Conservation (phyloP, 2,888 invertebrate species). For the Nezara viridula region DNA sequence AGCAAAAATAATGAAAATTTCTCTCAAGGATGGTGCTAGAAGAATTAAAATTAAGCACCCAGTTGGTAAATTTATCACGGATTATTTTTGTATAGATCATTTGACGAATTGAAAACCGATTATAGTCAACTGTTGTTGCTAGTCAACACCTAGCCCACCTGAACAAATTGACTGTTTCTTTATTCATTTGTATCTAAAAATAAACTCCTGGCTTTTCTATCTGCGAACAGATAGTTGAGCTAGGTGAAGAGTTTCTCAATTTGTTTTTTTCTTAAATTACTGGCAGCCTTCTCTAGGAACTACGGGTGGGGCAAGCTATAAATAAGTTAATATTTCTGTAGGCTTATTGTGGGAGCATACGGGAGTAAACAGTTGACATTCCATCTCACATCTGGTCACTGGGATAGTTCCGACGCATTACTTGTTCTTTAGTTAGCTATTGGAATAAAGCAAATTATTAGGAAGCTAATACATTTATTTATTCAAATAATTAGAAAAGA, state of each 20-base stretch:
- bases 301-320: background rate
- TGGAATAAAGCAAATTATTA: background rate
- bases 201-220: background rate
- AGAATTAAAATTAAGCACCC: no score
- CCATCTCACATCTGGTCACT: background rate
- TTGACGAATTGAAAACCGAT: no score
- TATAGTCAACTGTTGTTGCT: background rate
- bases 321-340: constrained; percentile 23
- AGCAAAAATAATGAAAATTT: no score
- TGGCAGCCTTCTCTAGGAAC: background rate
- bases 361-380: background rate
- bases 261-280: background rate
- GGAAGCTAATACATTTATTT: no score
- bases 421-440: background rate
- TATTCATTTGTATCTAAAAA: background rate
- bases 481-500: no score
- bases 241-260: background rate
- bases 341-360: background rate
- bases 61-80: no score
- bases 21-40: no score
- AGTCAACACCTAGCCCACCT: background rate
- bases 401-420: background rate
- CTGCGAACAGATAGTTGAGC: background rate
- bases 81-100: no score
- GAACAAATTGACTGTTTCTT: background rate